Conservation (phyloP, 2,888 invertebrate species). For the Tyria jacobaeae region DNA sequence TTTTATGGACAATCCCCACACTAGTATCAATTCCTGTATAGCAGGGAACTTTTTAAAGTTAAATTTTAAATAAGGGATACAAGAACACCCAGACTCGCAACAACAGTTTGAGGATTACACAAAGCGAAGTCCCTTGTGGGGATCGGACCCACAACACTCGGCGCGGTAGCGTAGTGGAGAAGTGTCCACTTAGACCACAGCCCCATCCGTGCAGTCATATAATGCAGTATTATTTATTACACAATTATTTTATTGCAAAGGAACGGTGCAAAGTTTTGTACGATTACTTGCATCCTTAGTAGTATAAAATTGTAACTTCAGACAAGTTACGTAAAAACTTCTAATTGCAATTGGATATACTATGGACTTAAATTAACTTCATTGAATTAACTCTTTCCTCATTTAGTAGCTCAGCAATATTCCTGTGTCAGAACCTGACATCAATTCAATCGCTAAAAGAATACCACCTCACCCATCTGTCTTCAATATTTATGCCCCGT, state of each 20-base stretch:
- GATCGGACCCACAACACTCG: too few species aligned
- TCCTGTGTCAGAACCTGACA: background rate
- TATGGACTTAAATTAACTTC: background rate
- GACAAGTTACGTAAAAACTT: background rate
- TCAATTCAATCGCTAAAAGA: background rate
- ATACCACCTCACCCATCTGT: background rate
- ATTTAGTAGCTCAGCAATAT: background rate
- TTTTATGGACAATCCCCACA: too few species aligned
- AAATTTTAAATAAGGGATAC: too few species aligned
- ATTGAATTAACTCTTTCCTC: background rate
- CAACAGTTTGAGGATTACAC: too few species aligned
- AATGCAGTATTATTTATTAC: too few species aligned
- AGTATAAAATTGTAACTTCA: background rate
- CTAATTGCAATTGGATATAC: background rate
- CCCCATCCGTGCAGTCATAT: too few species aligned
- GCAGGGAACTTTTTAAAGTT: too few species aligned
- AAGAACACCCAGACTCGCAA: too few species aligned
- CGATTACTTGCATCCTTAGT: background rate
- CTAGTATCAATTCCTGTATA: too few species aligned
- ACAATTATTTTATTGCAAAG: background rate
- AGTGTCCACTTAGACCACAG: too few species aligned
- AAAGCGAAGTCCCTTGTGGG: too few species aligned
- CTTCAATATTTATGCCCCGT: constrained; percentile 2
- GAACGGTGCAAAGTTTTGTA: background rate
- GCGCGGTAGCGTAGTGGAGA: too few species aligned